phyloP scores from a whole-genome alignment of 2,888 invertebrate species.

The Rotaria sp. region DNA sequence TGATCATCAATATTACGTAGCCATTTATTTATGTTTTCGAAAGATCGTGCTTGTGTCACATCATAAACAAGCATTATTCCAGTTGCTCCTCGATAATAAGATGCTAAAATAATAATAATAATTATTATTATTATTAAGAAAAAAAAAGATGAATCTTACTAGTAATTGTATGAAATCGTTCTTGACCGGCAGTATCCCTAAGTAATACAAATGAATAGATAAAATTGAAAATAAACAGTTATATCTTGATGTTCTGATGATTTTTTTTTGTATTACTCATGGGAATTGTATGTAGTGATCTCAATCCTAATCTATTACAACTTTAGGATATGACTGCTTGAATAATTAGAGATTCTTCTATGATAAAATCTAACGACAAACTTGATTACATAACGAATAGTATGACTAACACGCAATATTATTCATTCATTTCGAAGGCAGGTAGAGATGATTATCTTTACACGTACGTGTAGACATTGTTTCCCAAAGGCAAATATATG shows the following conservation, averaged over 20 bases:
- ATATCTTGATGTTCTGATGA: too few species aligned
- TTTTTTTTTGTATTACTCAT: too few species aligned
- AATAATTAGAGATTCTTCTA: too few species aligned
- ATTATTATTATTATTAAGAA: slow-evolving; percentile 97
- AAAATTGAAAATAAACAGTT: background rate
- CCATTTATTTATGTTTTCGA: slow-evolving; percentile 97
- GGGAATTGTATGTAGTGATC: background rate
- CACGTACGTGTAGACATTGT: background rate
- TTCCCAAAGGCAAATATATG: background rate
- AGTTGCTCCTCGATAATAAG: slow-evolving; percentile 95
- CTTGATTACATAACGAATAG: background rate
- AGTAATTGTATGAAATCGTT: slow-evolving; percentile 94
- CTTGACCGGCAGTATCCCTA: slow-evolving; percentile 86
- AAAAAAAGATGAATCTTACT: slow-evolving; percentile 65
- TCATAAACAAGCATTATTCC: slow-evolving; percentile 90
- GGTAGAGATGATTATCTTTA: slow-evolving; percentile 7
- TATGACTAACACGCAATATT: background rate
- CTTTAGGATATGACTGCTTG: too few species aligned
- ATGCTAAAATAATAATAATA: slow-evolving; percentile 62
- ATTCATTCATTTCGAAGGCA: background rate
- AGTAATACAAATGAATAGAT: slow-evolving; percentile 40
- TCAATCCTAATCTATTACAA: background rate
- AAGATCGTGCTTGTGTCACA: slow-evolving; percentile 91
- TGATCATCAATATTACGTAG: slow-evolving; percentile 88
- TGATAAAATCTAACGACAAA: background rate